phyloP scores from a whole-genome alignment of 23 tunicate genomes.

The Oikopleura albicans region DNA sequence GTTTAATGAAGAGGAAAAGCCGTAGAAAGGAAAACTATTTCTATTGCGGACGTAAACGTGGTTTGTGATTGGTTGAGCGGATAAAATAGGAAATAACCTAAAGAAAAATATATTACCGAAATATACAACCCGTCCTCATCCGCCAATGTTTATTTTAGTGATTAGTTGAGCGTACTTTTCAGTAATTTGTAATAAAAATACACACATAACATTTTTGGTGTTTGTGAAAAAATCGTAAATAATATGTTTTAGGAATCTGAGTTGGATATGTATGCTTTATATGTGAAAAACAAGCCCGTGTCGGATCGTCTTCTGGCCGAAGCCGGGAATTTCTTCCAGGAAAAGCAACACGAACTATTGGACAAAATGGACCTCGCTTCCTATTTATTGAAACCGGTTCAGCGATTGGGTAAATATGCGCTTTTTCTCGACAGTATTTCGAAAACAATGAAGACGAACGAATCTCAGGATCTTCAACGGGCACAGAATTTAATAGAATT shows the following conservation, averaged over 20 bases:
- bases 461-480: background rate
- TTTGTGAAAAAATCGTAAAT: background rate
- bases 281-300: slow-evolving; percentile 93
- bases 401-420: slow-evolving; percentile 88
- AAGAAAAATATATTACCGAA: too few species aligned
- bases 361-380: slow-evolving; percentile 95
- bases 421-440: slow-evolving; percentile 64
- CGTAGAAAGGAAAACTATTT: too few species aligned
- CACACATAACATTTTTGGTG: too few species aligned
- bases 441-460: slow-evolving; percentile 28
- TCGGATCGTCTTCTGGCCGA: slow-evolving; percentile 62
- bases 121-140: too few species aligned
- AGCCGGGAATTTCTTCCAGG: slow-evolving; percentile 72
- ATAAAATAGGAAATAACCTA: too few species aligned
- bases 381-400: slow-evolving; percentile 81
- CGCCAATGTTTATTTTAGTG: too few species aligned
- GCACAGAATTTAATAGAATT: background rate
- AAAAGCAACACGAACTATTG: slow-evolving; percentile 43
- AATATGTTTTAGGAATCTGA: slow-evolving; percentile 36
- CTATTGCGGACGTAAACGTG: too few species aligned
- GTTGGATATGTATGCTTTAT: slow-evolving; percentile 78
- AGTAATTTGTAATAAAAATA: too few species aligned
- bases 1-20: too few species aligned
- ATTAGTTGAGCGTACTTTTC: too few species aligned
- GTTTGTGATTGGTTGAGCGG: too few species aligned